Conservation (phyloP, 2,797 vertebrate genomes). For the Myotis pilosus region DNA sequence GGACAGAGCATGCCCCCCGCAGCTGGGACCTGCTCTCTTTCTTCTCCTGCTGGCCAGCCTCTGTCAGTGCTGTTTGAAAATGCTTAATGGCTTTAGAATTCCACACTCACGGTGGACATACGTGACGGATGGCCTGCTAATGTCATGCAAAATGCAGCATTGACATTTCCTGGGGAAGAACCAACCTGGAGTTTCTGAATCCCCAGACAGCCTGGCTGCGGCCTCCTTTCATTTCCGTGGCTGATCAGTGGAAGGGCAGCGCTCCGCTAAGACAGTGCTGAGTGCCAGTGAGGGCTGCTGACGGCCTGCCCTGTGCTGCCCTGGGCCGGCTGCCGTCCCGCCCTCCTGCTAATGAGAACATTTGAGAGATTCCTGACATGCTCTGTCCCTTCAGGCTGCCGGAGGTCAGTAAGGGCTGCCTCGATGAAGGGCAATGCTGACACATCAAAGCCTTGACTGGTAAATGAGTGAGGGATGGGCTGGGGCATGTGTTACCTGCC, state of each 20-base stretch:
- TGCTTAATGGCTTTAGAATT: not conserved
- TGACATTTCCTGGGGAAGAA: not conserved
- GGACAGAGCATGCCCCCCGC: too few relatives aligned
- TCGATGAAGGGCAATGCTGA: accelerated
- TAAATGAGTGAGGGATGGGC: not conserved
- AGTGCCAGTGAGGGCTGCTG: accelerated
- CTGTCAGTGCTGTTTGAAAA: too few relatives aligned
- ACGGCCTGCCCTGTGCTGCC: not conserved
- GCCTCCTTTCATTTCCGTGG: not conserved
- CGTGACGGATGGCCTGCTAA: not conserved
- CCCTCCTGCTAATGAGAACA: not conserved
- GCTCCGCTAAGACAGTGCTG: not conserved
- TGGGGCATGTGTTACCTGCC: not conserved
- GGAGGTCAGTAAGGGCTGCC: not conserved
- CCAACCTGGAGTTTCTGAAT: not conserved
- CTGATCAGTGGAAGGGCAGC: not conserved
- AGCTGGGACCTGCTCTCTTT: too few relatives aligned
- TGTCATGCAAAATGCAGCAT: accelerated
- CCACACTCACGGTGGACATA: not conserved
- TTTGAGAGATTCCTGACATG: not conserved
- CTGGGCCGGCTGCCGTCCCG: accelerated
- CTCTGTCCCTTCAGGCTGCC: not conserved
- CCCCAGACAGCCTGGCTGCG: not conserved
- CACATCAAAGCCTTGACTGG: not conserved
- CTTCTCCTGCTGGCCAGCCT: too few relatives aligned